phyloP scores from a whole-genome alignment of 2,113 vertebrate species.

The Eubucco bourcierii region DNA sequence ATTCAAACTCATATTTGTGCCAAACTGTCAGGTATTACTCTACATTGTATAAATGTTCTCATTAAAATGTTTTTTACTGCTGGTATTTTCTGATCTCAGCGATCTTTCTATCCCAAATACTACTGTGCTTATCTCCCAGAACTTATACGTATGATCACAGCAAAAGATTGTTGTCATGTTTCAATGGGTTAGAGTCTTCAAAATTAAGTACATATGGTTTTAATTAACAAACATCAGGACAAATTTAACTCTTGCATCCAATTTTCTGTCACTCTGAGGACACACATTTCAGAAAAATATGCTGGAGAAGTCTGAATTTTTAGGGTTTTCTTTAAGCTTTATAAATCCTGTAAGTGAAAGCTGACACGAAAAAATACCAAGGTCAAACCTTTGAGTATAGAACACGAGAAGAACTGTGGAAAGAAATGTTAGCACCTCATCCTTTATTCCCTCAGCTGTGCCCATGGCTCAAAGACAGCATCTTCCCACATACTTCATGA shows the following conservation, averaged over 20 bases:
- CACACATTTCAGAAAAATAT: neutral
- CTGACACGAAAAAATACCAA: slow-evolving; percentile 7
- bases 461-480: neutral
- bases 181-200: neutral
- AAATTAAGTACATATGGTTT: neutral
- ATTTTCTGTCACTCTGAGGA: neutral
- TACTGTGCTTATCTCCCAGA: neutral
- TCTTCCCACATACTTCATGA: neutral
- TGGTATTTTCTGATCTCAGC: neutral
- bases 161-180: neutral
- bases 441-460: neutral
- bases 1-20: neutral
- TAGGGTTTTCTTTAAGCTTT: neutral
- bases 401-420: neutral
- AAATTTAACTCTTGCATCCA: neutral
- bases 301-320: neutral
- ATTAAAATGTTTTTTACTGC: neutral
- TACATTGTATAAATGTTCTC: neutral
- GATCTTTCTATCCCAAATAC: neutral
- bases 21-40: neutral
- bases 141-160: neutral
- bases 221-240: neutral
- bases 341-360: slow-evolving; percentile 18
- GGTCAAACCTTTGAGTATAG: neutral
- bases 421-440: neutral